Evolutionary conservation across 2,888 invertebrate genomes (phyloP).

Genomic region (Agonum fuliginosum): DNA sequence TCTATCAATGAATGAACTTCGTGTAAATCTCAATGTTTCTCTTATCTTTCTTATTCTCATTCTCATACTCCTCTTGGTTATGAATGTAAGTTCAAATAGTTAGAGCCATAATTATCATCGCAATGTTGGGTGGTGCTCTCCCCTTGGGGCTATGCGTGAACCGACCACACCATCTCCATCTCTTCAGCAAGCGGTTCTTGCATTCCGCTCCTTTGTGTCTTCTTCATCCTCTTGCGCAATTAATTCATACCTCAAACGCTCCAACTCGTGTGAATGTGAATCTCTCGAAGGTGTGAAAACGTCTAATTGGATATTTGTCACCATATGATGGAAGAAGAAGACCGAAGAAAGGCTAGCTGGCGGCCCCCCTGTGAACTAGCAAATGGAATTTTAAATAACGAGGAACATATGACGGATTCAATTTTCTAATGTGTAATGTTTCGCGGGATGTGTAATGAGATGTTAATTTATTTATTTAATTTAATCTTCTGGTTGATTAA

Average conservation of each 20-base stretch:
- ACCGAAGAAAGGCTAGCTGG: neutral
- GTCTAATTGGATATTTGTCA: slow-evolving; percentile 43
- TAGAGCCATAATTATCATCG: slow-evolving; percentile 21
- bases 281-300: slow-evolving; percentile 36
- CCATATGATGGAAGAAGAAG: slow-evolving; percentile 21
- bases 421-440: slow-evolving; percentile 1
- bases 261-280: slow-evolving; percentile 21
- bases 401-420: slow-evolving; percentile 23
- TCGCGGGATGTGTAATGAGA: neutral
- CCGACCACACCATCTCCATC: slow-evolving; percentile 20
- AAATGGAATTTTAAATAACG: slow-evolving; percentile 23
- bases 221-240: slow-evolving; percentile 31
- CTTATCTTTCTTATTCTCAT: neutral
- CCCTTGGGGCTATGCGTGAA: slow-evolving; percentile 14
- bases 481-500: neutral
- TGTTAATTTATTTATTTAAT: neutral
- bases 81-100: slow-evolving; percentile 28
- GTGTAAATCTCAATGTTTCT: too few relatives aligned
- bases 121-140: slow-evolving; percentile 15
- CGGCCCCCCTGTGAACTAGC: neutral
- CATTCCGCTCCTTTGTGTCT: slow-evolving; percentile 32
- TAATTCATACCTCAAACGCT: slow-evolving; percentile 30
- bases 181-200: slow-evolving; percentile 33
- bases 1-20: too few relatives aligned
- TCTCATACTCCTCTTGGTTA: slow-evolving; percentile 15